Conservation (phyloP, 2,888 invertebrate genomes). For the Tyria jacobaeae region DNA sequence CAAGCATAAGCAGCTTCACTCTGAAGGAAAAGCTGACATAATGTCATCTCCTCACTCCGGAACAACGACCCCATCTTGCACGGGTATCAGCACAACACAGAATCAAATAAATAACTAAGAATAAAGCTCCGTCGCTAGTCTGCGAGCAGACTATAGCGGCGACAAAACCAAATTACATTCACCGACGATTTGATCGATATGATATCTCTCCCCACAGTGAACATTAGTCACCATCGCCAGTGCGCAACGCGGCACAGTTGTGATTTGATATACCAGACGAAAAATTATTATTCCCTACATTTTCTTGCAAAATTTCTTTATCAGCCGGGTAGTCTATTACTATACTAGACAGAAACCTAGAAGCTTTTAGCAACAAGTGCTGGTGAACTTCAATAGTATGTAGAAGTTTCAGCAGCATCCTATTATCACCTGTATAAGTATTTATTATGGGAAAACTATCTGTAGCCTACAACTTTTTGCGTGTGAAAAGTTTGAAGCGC, state of each 20-base stretch:
- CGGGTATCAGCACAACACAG: slow-evolving; percentile 65
- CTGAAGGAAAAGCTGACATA: slow-evolving; percentile 99
- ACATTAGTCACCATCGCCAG: slow-evolving; percentile 63
- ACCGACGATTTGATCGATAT: slow-evolving; percentile 72
- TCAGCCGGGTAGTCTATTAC: no score
- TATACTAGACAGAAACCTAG: no score
- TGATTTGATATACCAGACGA: slow-evolving; percentile 52
- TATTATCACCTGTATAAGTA: no score
- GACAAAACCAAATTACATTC: slow-evolving; percentile 75
- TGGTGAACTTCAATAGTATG: no score
- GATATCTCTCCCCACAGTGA: slow-evolving; percentile 52
- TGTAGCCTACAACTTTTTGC: no score
- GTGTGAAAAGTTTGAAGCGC: no score
- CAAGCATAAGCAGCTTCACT: slow-evolving; percentile 99
- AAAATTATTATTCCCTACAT: slow-evolving; percentile 18
- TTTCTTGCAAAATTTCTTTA: not conserved
- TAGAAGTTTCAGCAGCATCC: no score
- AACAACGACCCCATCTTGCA: slow-evolving; percentile 95
- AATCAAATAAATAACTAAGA: slow-evolving; percentile 59
- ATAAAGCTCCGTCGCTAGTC: slow-evolving; percentile 76
- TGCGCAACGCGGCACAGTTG: slow-evolving; percentile 63
- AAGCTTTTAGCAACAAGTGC: no score
- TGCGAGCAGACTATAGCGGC: slow-evolving; percentile 79
- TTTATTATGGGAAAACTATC: no score
- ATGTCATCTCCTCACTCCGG: slow-evolving; percentile 99